A percentile compares a stretch with the other conserved stretches of the same genome.
Evolutionary conservation across 2,113 vertebrate species (phyloP).

Genomic region (Cercocebus atys): DNA sequence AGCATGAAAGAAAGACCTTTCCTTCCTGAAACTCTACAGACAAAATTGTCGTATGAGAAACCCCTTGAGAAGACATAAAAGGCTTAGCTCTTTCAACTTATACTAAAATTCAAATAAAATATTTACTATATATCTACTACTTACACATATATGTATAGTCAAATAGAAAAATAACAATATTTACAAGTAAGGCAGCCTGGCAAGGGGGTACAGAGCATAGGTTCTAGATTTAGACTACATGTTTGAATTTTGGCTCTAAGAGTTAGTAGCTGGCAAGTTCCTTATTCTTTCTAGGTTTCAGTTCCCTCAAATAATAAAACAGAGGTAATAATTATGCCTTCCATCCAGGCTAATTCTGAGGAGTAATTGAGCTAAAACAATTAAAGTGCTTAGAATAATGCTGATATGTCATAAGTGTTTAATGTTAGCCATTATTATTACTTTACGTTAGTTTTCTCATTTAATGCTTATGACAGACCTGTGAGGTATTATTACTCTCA

Average conservation of each 20-base stretch:
- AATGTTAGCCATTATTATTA: not conserved
- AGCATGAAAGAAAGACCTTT: not conserved
- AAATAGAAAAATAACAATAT: not conserved
- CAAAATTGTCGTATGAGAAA: not conserved
- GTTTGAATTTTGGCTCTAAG: not conserved
- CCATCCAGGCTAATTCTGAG: not conserved
- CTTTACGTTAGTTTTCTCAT: not conserved
- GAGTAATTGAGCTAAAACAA: not conserved
- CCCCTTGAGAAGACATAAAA: not conserved
- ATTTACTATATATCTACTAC: not conserved
- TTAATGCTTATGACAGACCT: not conserved
- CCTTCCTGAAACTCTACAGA: not conserved
- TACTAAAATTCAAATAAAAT: constrained; percentile 25
- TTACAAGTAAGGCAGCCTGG: not conserved
- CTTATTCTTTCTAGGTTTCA: not conserved
- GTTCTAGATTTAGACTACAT: not conserved
- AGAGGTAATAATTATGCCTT: not conserved
- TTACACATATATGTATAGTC: not conserved
- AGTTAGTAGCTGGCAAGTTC: not conserved
- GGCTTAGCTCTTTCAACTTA: not conserved
- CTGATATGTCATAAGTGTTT: not conserved
- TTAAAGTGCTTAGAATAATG: not conserved
- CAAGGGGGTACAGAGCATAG: not conserved
- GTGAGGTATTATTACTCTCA: not conserved
- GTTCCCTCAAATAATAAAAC: not conserved